Evolutionary conservation across 1,140 invertebrate species (phyloP), one percentile per base, ranked within the genome.

Genomic region (Leptinotarsa undecemlineata): DNA sequence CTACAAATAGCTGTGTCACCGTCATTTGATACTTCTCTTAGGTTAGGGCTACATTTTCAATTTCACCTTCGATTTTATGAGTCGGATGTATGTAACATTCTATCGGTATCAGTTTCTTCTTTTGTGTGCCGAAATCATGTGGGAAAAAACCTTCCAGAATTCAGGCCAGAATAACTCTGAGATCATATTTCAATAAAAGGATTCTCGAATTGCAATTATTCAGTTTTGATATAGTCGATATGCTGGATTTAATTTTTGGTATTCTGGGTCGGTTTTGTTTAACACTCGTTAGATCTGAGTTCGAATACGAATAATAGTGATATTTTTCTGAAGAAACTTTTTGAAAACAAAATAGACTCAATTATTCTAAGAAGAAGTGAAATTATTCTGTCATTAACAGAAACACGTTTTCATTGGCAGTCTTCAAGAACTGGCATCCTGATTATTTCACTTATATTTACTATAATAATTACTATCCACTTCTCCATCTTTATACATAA

Each of bases 1-100:
- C 62, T 21, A 64, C 51, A 64, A 64, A 64, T 64, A 64, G 62
- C 62, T 64, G 20, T 23, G 21, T 64, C 62, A 64, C 23, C 17
- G 62, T 64, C 20, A 64, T 21, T 64, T 26, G 62, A 64, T 64
- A 64, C 62, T 64, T 14, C 23, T 64, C 13, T 17, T 15, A 13
- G 15, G 20, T 19, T 61, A 21, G 62, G 20, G 23, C 20, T 17
- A 64, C 23, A 23, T 23, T 64, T 26, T 64, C 23, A 26, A 21
- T 23, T 23, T 23, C 14, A 64, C 19, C 15, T 64, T 26, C 20
- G 20, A 21, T 64, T 26, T 21, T n/a, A 23, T 19, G 20, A 64
- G 62, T 20, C 62, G 62, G 62, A 64, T 26, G 20, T 64, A 17
- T 15, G 15, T 21, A 64, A 64, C n/a, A 57, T 57, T 57, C 6